These are phyloP conservation scores for Caenorhabditis latens DNA, from an alignment of 1,140 invertebrate species.

Conservation along the genomic window DNA sequence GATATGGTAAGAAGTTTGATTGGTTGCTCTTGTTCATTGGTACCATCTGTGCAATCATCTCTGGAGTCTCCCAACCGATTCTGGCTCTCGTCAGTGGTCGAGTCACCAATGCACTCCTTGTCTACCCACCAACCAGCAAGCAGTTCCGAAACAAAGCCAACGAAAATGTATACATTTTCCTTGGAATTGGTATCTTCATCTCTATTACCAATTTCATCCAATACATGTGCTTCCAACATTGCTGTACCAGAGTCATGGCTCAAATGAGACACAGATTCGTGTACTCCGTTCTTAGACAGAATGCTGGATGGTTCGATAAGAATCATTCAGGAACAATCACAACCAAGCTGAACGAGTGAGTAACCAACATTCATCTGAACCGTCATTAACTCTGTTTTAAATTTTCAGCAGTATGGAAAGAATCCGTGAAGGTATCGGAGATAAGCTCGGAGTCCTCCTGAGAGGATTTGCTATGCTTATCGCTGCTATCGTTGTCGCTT, in stretches of 20 bases:
- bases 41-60: slow-evolving; percentile 61
- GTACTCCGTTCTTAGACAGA: slow-evolving; percentile 86
- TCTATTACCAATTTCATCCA: slow-evolving; percentile 68
- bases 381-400: slow-evolving; percentile 45
- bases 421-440: slow-evolving; percentile 89
- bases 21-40: slow-evolving; percentile 68
- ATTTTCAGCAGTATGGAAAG: slow-evolving; percentile 86
- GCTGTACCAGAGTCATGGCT: slow-evolving; percentile 82
- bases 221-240: slow-evolving; percentile 78
- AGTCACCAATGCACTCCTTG: slow-evolving; percentile 60
- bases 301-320: slow-evolving; percentile 90
- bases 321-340: slow-evolving; percentile 89
- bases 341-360: slow-evolving; percentile 89
- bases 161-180: slow-evolving; percentile 69
- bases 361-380: slow-evolving; percentile 68
- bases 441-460: slow-evolving; percentile 87
- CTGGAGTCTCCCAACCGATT: slow-evolving; percentile 66
- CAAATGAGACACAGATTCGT: slow-evolving; percentile 83
- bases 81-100: slow-evolving; percentile 63
- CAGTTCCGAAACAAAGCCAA: slow-evolving; percentile 65
- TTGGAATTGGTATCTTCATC: slow-evolving; percentile 64
- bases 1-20: slow-evolving; percentile 69
- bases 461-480: slow-evolving; percentile 78
- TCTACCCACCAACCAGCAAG: slow-evolving; percentile 60
- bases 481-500: slow-evolving; percentile 69